Percentiles rank a stretch among this genome's conserved stretches.
Conservation (phyloP, 2,797 vertebrate species). For the Phoebastria nigripes region DNA sequence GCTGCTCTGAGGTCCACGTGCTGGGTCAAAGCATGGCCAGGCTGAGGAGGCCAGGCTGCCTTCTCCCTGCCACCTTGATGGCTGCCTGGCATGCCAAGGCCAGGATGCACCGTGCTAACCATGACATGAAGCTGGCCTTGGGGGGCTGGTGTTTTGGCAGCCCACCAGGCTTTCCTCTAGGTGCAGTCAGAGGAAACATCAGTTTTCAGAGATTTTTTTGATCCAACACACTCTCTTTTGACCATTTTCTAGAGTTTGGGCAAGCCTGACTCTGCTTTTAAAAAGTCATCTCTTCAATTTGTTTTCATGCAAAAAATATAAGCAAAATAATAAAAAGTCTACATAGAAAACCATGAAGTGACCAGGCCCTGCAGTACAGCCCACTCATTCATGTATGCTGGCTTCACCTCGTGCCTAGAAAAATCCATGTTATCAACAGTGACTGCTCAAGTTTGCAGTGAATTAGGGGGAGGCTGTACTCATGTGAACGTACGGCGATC, state of each 20-base stretch:
- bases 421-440: not conserved
- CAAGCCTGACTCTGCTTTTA: not conserved
- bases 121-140: too few relatives aligned
- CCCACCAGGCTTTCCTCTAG: not conserved
- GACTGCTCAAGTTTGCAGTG: not conserved
- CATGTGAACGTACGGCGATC: fast-evolving
- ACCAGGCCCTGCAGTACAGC: not conserved
- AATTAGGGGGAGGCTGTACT: not conserved
- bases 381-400: not conserved
- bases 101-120: not conserved
- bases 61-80: not conserved
- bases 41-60: not conserved
- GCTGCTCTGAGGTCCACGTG: not conserved
- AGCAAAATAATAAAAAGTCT: not conserved
- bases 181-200: not conserved
- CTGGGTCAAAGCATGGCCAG: not conserved
- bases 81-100: not conserved
- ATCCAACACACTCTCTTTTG: not conserved
- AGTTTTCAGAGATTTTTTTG: not conserved
- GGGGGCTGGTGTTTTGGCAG: not conserved
- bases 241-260: not conserved
- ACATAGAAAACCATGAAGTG: not conserved
- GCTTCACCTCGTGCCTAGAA: not conserved
- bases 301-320: not conserved
- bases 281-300: not conserved